Evolutionary conservation across 2,888 invertebrate genomes (phyloP).

Genomic region (Magallana nippona): DNA sequence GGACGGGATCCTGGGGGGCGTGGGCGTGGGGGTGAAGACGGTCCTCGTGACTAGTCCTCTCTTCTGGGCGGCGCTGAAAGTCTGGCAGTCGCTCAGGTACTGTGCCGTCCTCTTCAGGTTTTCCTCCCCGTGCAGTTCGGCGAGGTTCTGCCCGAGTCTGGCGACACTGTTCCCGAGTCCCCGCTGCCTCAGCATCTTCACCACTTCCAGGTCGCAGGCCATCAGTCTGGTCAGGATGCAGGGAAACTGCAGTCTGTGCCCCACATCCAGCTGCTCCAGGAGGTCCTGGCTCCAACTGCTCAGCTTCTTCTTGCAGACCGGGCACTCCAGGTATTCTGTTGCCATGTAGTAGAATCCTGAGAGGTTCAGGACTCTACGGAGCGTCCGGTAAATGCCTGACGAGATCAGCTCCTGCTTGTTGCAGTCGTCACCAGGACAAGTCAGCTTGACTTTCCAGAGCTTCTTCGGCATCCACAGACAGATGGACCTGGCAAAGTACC

Average conservation of each 20-base stretch:
- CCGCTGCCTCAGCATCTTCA: conserved; percentile 39
- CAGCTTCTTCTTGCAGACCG: conserved; percentile 23
- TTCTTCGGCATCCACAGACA: conserved; percentile 51
- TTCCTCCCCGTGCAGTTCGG: conserved; percentile 31
- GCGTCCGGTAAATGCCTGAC: background rate
- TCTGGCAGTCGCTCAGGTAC: conserved; percentile 38
- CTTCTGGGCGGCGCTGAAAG: background rate
- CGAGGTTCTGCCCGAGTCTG: conserved; percentile 28
- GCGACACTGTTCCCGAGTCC: conserved; percentile 42
- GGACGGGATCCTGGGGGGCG: conserved; percentile 39
- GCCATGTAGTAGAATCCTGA: conserved; percentile 41
- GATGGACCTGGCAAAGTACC: conserved; percentile 40
- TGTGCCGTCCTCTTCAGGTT: background rate
- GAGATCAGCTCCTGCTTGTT: background rate
- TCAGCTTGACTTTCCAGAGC: conserved; percentile 42
- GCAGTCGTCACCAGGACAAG: conserved; percentile 31
- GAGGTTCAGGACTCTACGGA: conserved; percentile 51
- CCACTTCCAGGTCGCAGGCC: conserved; percentile 44
- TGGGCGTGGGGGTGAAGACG: conserved; percentile 42
- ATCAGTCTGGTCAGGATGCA: conserved; percentile 26
- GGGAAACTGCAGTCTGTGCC: conserved; percentile 37
- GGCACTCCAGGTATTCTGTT: conserved; percentile 31
- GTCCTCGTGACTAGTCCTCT: background rate
- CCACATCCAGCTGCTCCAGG: conserved; percentile 39
- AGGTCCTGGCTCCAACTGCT: conserved; percentile 35